Conservation (phyloP, 2,888 invertebrate genomes). For the Brachyptera risi region DNA sequence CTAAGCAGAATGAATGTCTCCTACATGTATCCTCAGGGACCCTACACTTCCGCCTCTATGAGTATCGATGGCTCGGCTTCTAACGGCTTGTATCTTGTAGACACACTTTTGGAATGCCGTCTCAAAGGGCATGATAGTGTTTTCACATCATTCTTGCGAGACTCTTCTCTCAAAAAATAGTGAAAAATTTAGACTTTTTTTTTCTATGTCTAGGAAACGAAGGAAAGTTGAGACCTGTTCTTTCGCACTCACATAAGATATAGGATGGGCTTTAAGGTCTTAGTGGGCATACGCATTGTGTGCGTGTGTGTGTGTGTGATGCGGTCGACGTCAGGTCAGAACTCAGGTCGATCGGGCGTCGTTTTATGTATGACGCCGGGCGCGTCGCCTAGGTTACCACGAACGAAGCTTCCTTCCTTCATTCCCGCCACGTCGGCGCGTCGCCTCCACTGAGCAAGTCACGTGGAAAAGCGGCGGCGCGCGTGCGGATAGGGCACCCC, state of each 20-base stretch:
- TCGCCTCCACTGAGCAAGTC: conserved; percentile 18
- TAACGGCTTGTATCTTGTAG: not conserved
- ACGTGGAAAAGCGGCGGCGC: conserved; percentile 17
- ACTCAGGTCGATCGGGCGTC: conserved; percentile 11
- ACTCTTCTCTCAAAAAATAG: no score
- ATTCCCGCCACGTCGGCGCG: conserved; percentile 16
- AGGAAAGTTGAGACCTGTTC: no score
- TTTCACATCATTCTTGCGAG: not conserved
- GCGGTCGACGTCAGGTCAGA: conserved; percentile 11
- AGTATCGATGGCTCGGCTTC: conserved; percentile 8
- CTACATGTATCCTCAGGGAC: not conserved
- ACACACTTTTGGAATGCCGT: not conserved
- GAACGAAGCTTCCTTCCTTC: not conserved
- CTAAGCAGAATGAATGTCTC: conserved; percentile 21
- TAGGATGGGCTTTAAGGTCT: no score
- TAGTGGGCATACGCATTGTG: not conserved
- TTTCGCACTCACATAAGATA: no score
- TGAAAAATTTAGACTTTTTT: no score
- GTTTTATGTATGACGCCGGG: conserved; percentile 1
- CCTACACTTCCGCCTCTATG: not conserved
- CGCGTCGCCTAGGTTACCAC: conserved; percentile 15
- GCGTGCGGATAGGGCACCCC: conserved; percentile 6
- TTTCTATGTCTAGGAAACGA: no score
- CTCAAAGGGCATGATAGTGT: not conserved
- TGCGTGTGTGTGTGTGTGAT: conserved; percentile 5